A percentile compares a stretch with the other conserved stretches of the same genome.
phyloP scores from a whole-genome alignment of 1,140 invertebrate species.

The Olivierus martensii region DNA sequence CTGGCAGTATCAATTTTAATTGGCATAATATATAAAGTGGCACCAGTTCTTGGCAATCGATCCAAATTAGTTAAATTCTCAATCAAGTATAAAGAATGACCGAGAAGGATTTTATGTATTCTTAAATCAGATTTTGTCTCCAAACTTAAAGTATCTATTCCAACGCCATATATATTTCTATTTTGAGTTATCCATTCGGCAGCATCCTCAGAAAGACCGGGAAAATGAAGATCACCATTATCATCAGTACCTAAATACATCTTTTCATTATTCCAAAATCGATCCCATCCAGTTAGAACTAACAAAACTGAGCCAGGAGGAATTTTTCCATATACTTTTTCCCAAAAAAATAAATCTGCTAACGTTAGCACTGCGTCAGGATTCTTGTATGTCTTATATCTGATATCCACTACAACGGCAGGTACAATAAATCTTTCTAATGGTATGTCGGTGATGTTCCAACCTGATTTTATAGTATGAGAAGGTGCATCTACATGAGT shows the following conservation, averaged over 20 bases:
- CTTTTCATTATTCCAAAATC: too few species aligned
- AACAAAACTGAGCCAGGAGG: neutral
- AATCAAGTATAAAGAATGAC: too few species aligned
- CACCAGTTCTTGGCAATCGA: constrained; percentile 16
- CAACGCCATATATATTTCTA: constrained; percentile 43
- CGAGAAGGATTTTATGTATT: too few species aligned
- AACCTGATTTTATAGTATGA: constrained; percentile 38
- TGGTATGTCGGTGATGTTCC: constrained; percentile 23
- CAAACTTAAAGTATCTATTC: constrained; percentile 45
- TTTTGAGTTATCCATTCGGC: constrained; percentile 42
- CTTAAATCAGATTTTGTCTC: too few species aligned
- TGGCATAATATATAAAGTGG: constrained; percentile 17
- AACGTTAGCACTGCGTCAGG: constrained; percentile 19
- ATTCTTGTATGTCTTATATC: constrained; percentile 13
- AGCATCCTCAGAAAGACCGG: constrained; percentile 39
- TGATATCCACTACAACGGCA: constrained; percentile 14
- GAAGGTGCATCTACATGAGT: constrained; percentile 52
- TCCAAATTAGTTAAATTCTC: constrained; percentile 20
- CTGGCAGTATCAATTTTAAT: constrained; percentile 20
- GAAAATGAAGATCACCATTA: too few species aligned
- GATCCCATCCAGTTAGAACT: too few species aligned
- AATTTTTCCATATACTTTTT: too few species aligned
- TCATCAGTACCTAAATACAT: too few species aligned
- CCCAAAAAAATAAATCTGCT: constrained; percentile 20
- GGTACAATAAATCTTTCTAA: constrained; percentile 21